Evolutionary conservation across 2,888 invertebrate species (phyloP), one percentile per base, ranked within the genome.

Genomic region (Pogonocherus hispidulus): DNA sequence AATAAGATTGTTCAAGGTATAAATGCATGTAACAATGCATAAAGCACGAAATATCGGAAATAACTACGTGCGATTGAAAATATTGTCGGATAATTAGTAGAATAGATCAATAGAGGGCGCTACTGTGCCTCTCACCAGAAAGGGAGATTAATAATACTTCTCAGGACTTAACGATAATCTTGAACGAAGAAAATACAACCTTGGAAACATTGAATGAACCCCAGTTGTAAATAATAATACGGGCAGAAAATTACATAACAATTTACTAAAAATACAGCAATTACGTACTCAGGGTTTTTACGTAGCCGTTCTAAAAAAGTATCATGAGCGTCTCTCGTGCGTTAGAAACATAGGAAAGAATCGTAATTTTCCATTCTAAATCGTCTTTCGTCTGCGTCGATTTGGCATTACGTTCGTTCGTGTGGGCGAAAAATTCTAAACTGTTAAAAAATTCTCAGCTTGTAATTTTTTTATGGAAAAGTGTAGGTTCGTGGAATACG

Each of bases 291-390:
- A 4, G 14, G 9, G 18, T 3, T 14, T 16, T 27, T 52, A 27
- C 51, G 51, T n/a, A 6, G 22, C n/a, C 20, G 16, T 14, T 52
- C 32, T 52, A 52, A 52, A 52, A 52, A 51, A 52, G 18, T 11
- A 52, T 52, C 52, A 18, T 18, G 19, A 16, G 18, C 16, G 11
- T 18, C 9, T 32, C 32, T 18, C 18, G 32, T 32, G 32, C 52
- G 52, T 52, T 32, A 19, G 11, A 9, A 52, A 8, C 52, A 32
- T 27, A 32, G 18, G 52, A 11, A 11, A 19, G 16, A 9, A 32
- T 27, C 18, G 52, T 27, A n/a, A 9, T 32, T 23, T 51, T 14
- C 27, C 51, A n/a, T 51, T 22, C 51, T 51, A 16, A 41, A 14
- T 41, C n/a, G 3, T 41, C n/a, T 41, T 41, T 41, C 14, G 4